Conservation (phyloP, 2,113 vertebrate genomes). For the Ancistrus triradiatus region DNA sequence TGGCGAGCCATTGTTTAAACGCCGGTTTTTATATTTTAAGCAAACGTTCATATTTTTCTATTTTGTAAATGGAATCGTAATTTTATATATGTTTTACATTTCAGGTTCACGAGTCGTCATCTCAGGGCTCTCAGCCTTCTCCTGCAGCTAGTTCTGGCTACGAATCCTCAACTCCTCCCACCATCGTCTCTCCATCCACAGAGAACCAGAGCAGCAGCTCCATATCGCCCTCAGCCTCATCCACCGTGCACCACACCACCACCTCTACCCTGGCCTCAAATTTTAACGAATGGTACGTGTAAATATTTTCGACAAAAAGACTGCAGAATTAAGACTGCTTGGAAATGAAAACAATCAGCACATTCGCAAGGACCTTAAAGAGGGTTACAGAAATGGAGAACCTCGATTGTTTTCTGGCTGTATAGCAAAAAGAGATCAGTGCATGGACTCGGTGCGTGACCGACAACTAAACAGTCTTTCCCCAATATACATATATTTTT, state of each 20-base stretch:
- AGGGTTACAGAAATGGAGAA: constrained; percentile 61
- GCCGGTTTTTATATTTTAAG: too few relatives aligned
- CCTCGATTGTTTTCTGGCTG: constrained; percentile 60
- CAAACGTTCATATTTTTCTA: too few relatives aligned
- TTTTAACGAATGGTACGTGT: constrained; percentile 99
- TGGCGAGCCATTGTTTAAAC: too few relatives aligned
- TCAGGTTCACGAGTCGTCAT: constrained; percentile 94
- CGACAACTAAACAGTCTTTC: constrained; percentile 66
- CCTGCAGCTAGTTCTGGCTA: constrained; percentile 98
- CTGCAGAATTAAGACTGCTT: constrained; percentile 79
- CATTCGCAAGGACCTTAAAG: constrained; percentile 76
- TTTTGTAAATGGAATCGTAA: neutral
- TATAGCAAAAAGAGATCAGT: constrained; percentile 64
- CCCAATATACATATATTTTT: constrained; percentile 26
- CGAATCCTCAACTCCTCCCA: constrained; percentile 97
- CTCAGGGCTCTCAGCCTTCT: constrained; percentile 91
- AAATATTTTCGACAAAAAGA: constrained; percentile 82
- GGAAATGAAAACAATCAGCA: constrained; percentile 75
- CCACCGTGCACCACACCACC: constrained; percentile 93
- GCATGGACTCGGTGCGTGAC: constrained; percentile 77
- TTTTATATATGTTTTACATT: constrained; percentile 7
- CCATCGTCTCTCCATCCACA: constrained; percentile 97
- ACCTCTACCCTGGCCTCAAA: constrained; percentile 98
- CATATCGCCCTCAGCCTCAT: constrained; percentile 88
- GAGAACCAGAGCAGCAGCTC: constrained; percentile 96